Conservation (phyloP, 2,888 invertebrate species). For the Druceiella hillmani region DNA sequence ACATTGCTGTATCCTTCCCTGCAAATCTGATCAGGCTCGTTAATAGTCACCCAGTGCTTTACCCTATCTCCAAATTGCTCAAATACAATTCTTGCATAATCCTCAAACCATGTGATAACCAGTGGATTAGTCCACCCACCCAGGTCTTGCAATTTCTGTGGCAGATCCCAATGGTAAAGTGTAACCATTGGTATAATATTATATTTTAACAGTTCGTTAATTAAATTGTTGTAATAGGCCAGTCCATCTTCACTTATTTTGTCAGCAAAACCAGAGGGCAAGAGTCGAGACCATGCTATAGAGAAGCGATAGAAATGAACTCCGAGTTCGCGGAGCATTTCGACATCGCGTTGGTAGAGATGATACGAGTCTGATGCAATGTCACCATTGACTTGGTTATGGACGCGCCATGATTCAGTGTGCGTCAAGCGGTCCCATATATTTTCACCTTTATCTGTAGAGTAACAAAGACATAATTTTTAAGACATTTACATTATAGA, state of each 20-base stretch:
- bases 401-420: neutral
- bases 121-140: constrained; percentile 52
- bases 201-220: constrained; percentile 51
- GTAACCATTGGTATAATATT: constrained; percentile 53
- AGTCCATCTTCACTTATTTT: constrained; percentile 56
- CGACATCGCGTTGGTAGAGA: constrained; percentile 11
- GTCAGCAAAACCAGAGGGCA: constrained; percentile 53
- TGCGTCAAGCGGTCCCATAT: constrained; percentile 11
- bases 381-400: constrained; percentile 7
- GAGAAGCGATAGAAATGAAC: constrained; percentile 52
- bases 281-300: constrained; percentile 57
- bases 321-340: constrained; percentile 13
- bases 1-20: too few relatives aligned
- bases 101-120: constrained; percentile 44
- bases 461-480: too few relatives aligned
- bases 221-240: constrained; percentile 59
- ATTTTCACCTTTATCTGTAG: constrained; percentile 9
- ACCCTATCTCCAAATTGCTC: constrained; percentile 48
- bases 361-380: constrained; percentile 9
- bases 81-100: constrained; percentile 45
- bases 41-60: constrained; percentile 56
- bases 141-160: constrained; percentile 44
- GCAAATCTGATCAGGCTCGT: too few relatives aligned
- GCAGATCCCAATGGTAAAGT: constrained; percentile 53
- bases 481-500: too few relatives aligned